Percentiles rank a stretch among this genome's conserved stretches.
phyloP scores from a whole-genome alignment of 2,113 vertebrate genomes.

The Etia nguti region DNA sequence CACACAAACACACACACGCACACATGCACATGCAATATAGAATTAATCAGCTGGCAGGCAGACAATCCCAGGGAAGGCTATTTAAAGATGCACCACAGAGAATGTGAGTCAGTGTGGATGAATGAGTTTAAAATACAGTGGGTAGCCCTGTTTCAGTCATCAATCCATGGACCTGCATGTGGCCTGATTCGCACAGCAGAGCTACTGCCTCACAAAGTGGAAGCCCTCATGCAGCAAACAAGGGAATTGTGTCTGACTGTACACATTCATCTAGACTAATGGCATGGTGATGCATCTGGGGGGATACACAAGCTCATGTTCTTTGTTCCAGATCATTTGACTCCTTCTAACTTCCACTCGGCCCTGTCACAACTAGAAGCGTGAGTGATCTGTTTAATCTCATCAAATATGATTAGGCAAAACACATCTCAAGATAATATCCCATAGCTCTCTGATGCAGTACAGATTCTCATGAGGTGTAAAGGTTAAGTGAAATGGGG shows the following conservation, averaged over 20 bases:
- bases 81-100: slow-evolving; percentile 48
- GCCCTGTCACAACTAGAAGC: slow-evolving; percentile 32
- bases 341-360: slow-evolving; percentile 36
- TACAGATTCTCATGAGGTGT: slow-evolving; percentile 26
- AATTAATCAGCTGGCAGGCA: slow-evolving; percentile 60
- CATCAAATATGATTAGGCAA: slow-evolving; percentile 60
- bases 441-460: slow-evolving; percentile 5
- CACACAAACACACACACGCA: neutral
- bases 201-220: slow-evolving; percentile 35
- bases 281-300: slow-evolving; percentile 44
- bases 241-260: slow-evolving; percentile 50
- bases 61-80: slow-evolving; percentile 34
- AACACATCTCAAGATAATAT: slow-evolving; percentile 47
- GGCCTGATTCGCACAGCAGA: slow-evolving; percentile 32
- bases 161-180: slow-evolving; percentile 39
- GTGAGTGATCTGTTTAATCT: slow-evolving; percentile 59
- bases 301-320: slow-evolving; percentile 56
- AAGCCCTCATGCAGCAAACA: slow-evolving; percentile 56
- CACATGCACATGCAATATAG: neutral
- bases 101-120: slow-evolving; percentile 46
- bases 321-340: slow-evolving; percentile 66
- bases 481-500: slow-evolving; percentile 1
- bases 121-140: slow-evolving; percentile 51
- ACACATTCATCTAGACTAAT: slow-evolving; percentile 63
- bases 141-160: slow-evolving; percentile 35